Base-by-base conservation (phyloP, 2,888 invertebrate species). In the Synanthedon myopaeformis region DNA sequence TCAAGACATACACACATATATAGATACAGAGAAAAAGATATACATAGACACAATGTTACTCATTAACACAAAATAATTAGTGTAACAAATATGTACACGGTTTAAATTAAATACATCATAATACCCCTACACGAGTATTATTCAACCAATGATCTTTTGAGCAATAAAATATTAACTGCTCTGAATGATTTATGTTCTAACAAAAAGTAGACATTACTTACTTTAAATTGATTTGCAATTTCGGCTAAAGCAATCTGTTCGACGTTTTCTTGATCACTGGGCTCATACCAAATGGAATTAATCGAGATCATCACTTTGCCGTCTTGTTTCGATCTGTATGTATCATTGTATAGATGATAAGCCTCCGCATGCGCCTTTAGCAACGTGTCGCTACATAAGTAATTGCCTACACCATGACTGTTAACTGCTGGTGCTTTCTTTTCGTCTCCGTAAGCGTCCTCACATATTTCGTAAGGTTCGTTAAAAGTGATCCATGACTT, bases 401-500 rank as follows among this genome's bases (percentile, higher is more conserved):
- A 93, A 60, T 90, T 89, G 8, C 89, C 90, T 19, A 89, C 87
- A 3, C 90, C 91, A 51, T 89, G 84, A 56, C 88, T 87, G 57
- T 88, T 76, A 11, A 88, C 53, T 1, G 87, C 89, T n/a, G 90
- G 90, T 8, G 90, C 89, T 58, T 86, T 87, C 60, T 77, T 79
- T 0, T 71, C 76, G 58, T 82, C 82, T 8, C 89, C 90, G 63
- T 92, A 82, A 69, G 89, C 89, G 52, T 82, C 79, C 58, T 83
- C 80, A 63, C 89, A 89, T 50, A 88, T 80, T 58, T 89, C 87
- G 55, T 82, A 87, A 0, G 92, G 92, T 64, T 92, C 92, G 66
- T 93, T 93, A 59, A 93, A 83, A 0, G 93, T 93, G 51, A 92
- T 89, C 92, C 93, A 93, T 5, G 84, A 83, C 61, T 91, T 90